Percentiles rank a stretch among this genome's conserved stretches.
These are phyloP conservation scores for Acleris sparsana DNA, from an alignment of 2,888 invertebrate genomes.

Conservation along the genomic window DNA sequence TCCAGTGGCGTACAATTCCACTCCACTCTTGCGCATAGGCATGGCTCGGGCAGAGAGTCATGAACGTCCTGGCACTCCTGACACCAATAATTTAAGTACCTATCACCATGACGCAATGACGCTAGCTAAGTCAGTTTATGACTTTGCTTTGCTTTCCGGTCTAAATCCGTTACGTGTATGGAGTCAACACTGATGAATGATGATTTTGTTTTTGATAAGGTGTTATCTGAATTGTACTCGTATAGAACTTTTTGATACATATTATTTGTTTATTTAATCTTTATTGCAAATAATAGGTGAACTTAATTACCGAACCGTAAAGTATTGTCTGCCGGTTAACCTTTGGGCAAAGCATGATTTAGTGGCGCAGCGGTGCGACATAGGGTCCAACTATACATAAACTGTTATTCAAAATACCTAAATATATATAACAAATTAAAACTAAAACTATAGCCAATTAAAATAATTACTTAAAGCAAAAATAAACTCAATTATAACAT, in stretches of 20 bases:
- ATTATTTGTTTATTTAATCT: no score
- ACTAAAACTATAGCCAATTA: no score
- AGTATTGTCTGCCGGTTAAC: no score
- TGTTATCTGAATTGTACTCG: background rate
- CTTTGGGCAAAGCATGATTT: no score
- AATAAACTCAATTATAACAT: no score
- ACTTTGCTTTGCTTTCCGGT: slow-evolving; percentile 11
- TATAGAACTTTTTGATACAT: background rate
- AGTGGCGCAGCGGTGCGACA: no score
- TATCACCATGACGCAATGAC: slow-evolving; percentile 19
- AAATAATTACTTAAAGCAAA: no score
- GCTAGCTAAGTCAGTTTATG: slow-evolving; percentile 16
- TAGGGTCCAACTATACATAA: no score
- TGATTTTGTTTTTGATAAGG: background rate
- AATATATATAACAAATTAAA: no score
- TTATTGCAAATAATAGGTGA: no score
- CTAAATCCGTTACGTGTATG: slow-evolving; percentile 1
- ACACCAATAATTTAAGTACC: slow-evolving; percentile 16
- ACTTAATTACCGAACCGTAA: no score
- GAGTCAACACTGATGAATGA: slow-evolving; percentile 15
- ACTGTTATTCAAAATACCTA: no score
- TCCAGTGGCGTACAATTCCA: background rate
- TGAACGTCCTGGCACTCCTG: slow-evolving; percentile 17
- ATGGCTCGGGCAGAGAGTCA: slow-evolving; percentile 1
- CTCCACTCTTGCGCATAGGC: background rate